Conservation (phyloP, 92 coral and sea anemone species). For the Epizoanthus scotinus region DNA sequence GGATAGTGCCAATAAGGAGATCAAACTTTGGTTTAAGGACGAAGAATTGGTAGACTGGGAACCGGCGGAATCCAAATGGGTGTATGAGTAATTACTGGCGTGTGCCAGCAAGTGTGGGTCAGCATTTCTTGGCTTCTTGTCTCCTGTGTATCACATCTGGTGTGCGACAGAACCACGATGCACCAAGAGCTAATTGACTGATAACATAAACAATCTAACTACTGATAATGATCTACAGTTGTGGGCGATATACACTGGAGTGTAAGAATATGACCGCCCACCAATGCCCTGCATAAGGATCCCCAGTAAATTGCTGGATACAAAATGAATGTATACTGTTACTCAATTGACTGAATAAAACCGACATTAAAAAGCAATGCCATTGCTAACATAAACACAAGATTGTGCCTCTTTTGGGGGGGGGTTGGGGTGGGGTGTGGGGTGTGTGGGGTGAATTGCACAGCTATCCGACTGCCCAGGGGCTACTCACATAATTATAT, state of each 20-base stretch:
- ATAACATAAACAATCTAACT: not conserved
- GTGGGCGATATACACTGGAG: not conserved
- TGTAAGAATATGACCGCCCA: not conserved
- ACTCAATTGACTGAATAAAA: not conserved
- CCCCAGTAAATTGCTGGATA: conserved; percentile 1
- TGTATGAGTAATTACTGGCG: conserved; percentile 56
- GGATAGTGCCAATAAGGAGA: conserved; percentile 88
- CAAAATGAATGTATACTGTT: not conserved
- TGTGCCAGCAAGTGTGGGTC: not conserved
- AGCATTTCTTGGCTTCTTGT: not conserved
- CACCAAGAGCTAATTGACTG: not conserved
- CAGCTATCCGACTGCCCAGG: too few relatives aligned
- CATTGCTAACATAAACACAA: too few relatives aligned
- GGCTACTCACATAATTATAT: too few relatives aligned
- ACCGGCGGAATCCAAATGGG: conserved; percentile 66
- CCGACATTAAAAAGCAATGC: too few relatives aligned
- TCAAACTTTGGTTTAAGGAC: conserved; percentile 80
- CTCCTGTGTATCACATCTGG: not conserved
- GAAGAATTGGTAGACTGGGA: conserved; percentile 81
- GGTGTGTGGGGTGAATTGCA: too few relatives aligned
- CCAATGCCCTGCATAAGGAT: not conserved
- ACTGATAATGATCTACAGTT: not conserved
- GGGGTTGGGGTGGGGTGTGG: too few relatives aligned
- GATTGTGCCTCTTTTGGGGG: too few relatives aligned
- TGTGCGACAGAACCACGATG: not conserved